These are phyloP conservation scores for Sinocyclocheilus grahami DNA, from an alignment of 2,113 vertebrate genomes.

Conservation along the genomic window DNA sequence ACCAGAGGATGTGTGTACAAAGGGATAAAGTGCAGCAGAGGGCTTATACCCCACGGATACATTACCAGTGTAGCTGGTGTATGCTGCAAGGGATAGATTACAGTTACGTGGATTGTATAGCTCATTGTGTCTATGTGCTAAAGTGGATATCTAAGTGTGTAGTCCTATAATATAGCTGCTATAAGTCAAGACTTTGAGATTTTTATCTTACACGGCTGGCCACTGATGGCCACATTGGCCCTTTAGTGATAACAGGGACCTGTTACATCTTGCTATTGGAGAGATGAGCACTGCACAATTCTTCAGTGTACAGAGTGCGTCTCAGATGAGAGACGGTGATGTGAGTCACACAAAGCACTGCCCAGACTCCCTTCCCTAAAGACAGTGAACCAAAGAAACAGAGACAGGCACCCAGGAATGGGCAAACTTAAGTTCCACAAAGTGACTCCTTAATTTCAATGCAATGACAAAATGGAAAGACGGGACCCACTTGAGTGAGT, in stretches of 20 bases:
- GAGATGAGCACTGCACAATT: constrained; percentile 36
- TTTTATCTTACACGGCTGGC: constrained; percentile 7
- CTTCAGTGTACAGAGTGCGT: constrained; percentile 17
- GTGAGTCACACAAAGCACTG: constrained; percentile 34
- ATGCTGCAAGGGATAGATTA: constrained; percentile 55
- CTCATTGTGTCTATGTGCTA: constrained; percentile 38
- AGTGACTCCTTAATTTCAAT: constrained; percentile 47
- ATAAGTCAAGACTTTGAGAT: constrained; percentile 31
- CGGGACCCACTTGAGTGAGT: background rate
- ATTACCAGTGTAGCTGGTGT: constrained; percentile 52
- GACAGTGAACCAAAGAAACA: background rate
- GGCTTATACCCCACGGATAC: constrained; percentile 40
- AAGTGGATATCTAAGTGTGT: constrained; percentile 45
- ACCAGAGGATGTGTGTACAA: constrained; percentile 43
- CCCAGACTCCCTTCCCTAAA: constrained; percentile 11
- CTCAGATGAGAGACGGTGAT: constrained; percentile 20
- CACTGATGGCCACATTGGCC: background rate
- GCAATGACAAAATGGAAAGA: constrained; percentile 44
- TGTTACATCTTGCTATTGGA: constrained; percentile 18
- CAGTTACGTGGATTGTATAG: constrained; percentile 32
- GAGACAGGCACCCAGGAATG: constrained; percentile 27
- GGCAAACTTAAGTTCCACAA: constrained; percentile 32
- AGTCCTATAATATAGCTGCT: constrained; percentile 23
- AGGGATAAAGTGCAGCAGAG: constrained; percentile 48
- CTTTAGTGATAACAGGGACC: constrained; percentile 1